Base-by-base conservation (phyloP, 1,140 invertebrate species). In the Andrena cerasifolii region DNA sequence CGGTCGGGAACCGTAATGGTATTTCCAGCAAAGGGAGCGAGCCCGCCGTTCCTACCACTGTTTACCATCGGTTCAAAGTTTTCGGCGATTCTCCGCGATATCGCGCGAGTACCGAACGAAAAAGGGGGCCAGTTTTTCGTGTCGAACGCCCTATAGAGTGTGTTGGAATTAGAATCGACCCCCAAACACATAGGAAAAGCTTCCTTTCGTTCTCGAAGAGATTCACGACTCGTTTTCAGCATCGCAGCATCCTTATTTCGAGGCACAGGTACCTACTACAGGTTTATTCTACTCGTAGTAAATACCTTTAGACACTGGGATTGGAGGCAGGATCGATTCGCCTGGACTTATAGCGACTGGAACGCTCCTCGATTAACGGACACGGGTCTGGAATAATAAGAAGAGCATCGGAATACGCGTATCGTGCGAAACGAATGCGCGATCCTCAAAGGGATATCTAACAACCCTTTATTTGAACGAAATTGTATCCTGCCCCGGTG, bases 1-100 rank as follows among this genome's bases (percentile, higher is more conserved):
- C 54, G 51, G 71, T 77, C 74, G 36, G 51, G 54, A 47, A 51
- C n/a, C 71, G 82, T 87, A 87, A 87, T 86, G 86, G 86, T 86
- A 84, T 87, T 87, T 84, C 63, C 73, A 75, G 26, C 62, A 78
- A 68, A 56, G 75, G 63, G 77, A 68, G 53, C 31, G 26, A 80
- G 54, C 40, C 70, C 54, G 61, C 43, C 71, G 24, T 65, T 65
- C 43, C 63, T 74, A 36, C 71, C 61, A 49, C 28, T 85, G 84
- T 80, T 86, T 80, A 74, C 83, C 67, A 67, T 74, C 70, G 68
- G 43, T 78, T 74, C 53, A 70, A 70, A 74, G 70, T 76, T 86
- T 79, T 84, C 40, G 82, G 47, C 58, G 67, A 82, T 86, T 82
- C 75, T 62, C 54, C 33, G 47, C 45, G 72, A 74, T 83, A 83